Evolutionary conservation across 2,888 invertebrate species (phyloP).

Genomic region (Dryomyza anilis): DNA sequence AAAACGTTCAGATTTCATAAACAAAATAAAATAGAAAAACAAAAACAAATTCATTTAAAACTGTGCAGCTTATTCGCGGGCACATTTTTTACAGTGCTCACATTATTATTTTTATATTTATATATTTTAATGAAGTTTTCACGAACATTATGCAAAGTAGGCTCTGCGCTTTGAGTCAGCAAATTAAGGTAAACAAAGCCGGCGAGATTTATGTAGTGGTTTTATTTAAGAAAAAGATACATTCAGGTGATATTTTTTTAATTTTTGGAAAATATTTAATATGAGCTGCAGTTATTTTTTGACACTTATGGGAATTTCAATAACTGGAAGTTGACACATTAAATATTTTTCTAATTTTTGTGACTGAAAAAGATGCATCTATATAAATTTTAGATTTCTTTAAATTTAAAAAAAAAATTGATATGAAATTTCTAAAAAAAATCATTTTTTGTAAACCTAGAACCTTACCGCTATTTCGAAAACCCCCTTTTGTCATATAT

Average conservation of each 20-base stretch:
- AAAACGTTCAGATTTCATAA: constrained; percentile 18
- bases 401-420: neutral
- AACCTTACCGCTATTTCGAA: no score
- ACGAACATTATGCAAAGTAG: neutral
- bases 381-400: neutral
- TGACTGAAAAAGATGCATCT: neutral
- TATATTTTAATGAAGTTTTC: neutral
- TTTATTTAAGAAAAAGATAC: no score
- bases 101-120: neutral
- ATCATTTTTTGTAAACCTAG: no score
- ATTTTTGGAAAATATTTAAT: no score
- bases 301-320: no score
- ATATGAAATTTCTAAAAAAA: no score
- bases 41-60: neutral
- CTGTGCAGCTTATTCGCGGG: neutral
- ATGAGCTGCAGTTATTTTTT: no score
- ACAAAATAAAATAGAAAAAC: neutral
- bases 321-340: no score
- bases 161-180: neutral
- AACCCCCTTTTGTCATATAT: no score
- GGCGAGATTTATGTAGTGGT: neutral
- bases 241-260: no score
- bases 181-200: neutral
- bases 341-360: neutral
- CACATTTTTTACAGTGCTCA: neutral